These are phyloP conservation scores for Jacana jacana DNA, from an alignment of 2,113 vertebrate genomes.

Conservation along the genomic window DNA sequence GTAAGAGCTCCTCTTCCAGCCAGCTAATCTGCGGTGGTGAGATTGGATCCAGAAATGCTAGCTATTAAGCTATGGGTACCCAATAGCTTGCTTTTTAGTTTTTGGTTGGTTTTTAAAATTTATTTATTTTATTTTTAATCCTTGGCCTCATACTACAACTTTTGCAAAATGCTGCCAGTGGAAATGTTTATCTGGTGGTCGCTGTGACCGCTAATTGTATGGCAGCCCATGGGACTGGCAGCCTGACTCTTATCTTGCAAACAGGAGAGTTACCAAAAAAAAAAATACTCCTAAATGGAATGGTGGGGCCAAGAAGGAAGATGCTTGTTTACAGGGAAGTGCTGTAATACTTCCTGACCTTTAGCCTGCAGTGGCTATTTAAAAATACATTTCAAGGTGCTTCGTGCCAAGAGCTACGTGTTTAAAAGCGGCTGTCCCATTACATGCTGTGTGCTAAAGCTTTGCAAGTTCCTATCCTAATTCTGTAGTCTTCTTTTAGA, in stretches of 20 bases:
- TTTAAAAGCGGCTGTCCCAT: not conserved
- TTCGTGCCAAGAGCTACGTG: not conserved
- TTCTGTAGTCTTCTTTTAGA: not conserved
- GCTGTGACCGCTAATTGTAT: conserved; percentile 16
- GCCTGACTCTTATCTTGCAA: not conserved
- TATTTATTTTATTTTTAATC: not conserved
- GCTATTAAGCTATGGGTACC: not conserved
- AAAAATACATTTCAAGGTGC: conserved; percentile 16
- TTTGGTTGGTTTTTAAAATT: not conserved
- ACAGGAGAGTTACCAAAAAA: not conserved
- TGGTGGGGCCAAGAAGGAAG: not conserved
- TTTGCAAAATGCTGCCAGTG: not conserved
- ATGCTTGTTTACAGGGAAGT: conserved; percentile 39
- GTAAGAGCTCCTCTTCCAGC: conserved; percentile 40
- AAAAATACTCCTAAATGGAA: not conserved
- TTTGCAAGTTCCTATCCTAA: not conserved
- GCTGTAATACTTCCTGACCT: conserved; percentile 48
- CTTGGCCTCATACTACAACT: not conserved
- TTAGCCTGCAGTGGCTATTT: conserved; percentile 38
- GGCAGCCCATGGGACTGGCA: not conserved
- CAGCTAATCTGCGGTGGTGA: conserved; percentile 19
- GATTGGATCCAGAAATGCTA: not conserved
- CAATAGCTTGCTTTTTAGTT: not conserved
- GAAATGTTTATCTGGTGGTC: conserved; percentile 50
- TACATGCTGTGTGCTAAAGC: not conserved